Evolutionary conservation across 2,888 invertebrate genomes (phyloP).

Genomic region (Brassicogethes aeneus): DNA sequence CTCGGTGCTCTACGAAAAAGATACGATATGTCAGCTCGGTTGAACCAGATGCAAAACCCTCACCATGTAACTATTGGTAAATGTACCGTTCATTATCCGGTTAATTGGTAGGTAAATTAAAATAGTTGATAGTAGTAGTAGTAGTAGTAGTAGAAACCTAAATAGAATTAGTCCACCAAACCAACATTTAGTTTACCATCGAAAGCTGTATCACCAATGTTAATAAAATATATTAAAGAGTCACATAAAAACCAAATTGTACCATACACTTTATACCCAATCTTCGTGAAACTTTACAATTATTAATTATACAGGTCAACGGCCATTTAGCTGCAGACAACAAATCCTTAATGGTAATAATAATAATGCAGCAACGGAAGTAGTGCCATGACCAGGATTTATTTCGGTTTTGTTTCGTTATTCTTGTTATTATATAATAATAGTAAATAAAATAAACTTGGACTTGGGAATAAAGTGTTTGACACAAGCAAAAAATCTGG

Average conservation of each 20-base stretch:
- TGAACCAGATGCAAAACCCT: constrained; percentile 4
- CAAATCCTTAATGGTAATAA: no score
- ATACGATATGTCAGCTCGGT: constrained; percentile 56
- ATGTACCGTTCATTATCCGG: background rate
- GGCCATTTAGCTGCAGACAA: no score
- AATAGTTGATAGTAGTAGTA: no score
- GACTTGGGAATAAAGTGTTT: no score
- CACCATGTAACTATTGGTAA: constrained; percentile 8
- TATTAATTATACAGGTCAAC: no score
- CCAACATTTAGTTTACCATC: background rate
- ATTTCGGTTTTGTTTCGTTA: no score
- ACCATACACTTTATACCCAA: background rate
- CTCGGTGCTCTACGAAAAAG: constrained; percentile 99
- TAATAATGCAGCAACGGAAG: no score
- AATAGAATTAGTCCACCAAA: constrained; percentile 12
- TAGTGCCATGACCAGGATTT: no score
- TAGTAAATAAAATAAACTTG: no score
- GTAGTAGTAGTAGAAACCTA: constrained; percentile 2
- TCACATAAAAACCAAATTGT: background rate
- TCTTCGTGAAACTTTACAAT: background rate
- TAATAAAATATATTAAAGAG: background rate
- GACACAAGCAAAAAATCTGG: no score
- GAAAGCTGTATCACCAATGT: background rate
- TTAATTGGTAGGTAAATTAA: no score
- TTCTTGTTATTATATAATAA: no score